Conservation (phyloP, 2,797 vertebrate species). For the Lacerta agilis region DNA sequence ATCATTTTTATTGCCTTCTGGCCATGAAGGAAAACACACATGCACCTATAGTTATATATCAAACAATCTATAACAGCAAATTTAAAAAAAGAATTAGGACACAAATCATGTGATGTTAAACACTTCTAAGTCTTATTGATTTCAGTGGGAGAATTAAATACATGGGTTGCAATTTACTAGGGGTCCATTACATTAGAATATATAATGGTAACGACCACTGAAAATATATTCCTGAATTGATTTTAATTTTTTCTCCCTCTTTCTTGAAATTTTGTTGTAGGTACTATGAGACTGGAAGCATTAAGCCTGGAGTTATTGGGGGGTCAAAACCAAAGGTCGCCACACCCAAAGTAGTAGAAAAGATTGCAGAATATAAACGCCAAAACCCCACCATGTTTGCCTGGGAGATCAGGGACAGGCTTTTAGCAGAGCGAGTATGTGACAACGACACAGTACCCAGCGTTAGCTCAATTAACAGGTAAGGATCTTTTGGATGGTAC, state of each 20-base stretch:
- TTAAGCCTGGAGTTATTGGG: conserved; percentile 97
- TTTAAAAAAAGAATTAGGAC: conserved; percentile 54
- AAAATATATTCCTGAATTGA: not conserved
- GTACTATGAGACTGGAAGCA: conserved; percentile 98
- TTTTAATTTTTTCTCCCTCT: conserved; percentile 52
- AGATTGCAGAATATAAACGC: conserved; percentile 99
- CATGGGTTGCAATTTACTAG: conserved; percentile 49
- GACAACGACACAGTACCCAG: conserved; percentile 98
- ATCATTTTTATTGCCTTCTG: conserved; percentile 62
- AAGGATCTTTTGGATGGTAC: not conserved
- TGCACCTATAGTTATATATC: conserved; percentile 18
- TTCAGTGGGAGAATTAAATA: not conserved
- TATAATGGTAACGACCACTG: not conserved
- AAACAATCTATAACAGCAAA: conserved; percentile 14
- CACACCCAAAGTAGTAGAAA: conserved; percentile 99
- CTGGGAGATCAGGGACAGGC: conserved; percentile 98
- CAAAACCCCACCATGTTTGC: conserved; percentile 99
- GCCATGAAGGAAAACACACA: conserved; percentile 48
- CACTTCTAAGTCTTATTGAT: not conserved
- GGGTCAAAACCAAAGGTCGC: conserved; percentile 99
- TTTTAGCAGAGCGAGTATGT: conserved; percentile 95
- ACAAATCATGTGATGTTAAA: not conserved
- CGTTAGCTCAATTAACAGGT: conserved; percentile 99
- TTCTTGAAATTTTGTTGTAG: conserved; percentile 76
- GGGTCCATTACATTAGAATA: conserved; percentile 48